Evolutionary conservation across 2,113 vertebrate genomes (phyloP).

Genomic region (Grallaria varia): DNA sequence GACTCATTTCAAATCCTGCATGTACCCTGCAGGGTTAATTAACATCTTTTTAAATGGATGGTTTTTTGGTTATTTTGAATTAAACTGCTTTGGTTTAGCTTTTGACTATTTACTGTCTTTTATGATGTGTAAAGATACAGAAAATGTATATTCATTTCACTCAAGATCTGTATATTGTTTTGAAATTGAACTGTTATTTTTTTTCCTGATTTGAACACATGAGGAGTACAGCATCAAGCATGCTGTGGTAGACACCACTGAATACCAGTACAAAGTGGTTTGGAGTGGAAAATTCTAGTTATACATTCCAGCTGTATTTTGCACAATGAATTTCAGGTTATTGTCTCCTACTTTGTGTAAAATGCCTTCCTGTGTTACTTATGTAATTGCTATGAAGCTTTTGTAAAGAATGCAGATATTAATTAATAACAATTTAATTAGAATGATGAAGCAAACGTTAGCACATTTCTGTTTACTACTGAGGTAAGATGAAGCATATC

Average conservation of each 20-base stretch:
- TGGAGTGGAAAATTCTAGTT: background rate
- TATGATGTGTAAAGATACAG: background rate
- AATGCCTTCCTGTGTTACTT: background rate
- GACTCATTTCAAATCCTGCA: conserved; percentile 58
- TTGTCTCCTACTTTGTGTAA: background rate
- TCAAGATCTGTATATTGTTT: background rate
- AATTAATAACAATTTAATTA: conserved; percentile 19
- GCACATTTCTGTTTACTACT: background rate
- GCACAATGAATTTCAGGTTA: background rate
- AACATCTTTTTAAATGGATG: conserved; percentile 46
- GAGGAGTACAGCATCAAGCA: background rate
- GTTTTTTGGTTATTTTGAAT: conserved; percentile 24
- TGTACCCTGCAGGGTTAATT: conserved; percentile 62
- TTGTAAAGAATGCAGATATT: background rate
- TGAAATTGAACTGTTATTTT: background rate
- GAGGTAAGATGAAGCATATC: background rate
- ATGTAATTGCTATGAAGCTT: background rate
- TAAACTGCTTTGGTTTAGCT: conserved; percentile 11
- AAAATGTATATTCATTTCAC: background rate
- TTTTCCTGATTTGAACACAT: background rate
- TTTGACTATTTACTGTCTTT: background rate
- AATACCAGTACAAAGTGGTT: background rate
- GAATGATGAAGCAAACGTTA: conserved; percentile 16
- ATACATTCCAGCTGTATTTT: background rate
- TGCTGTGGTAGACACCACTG: background rate